Base-by-base conservation (phyloP, 2,113 vertebrate species). In the Colinus virginianus region DNA sequence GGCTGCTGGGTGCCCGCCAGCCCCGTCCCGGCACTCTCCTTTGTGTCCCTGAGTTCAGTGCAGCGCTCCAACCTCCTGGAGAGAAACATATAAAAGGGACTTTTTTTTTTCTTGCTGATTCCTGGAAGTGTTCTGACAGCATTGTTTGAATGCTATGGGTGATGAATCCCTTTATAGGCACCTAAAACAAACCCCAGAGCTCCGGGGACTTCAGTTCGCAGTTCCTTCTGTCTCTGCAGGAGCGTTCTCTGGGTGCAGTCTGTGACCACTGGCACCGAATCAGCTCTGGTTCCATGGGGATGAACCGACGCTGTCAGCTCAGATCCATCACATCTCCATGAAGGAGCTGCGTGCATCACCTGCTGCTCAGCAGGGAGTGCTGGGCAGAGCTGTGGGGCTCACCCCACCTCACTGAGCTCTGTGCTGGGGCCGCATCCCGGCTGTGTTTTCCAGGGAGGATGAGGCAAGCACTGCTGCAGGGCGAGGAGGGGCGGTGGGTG, bases 391-490 rank as follows among this genome's bases (percentile, higher is more conserved):
- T 13, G 11, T 4, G 2, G 14, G 11, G 21, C 26, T 25, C 30
- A 10, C 88, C 17, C 13, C 0, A 48, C 25, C 25, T 51, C 13
- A 8, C 34, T n/a, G 15, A 49, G 40, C 53, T 85, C 76, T 1
- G 6, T 14, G 78, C 42, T 3, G 15, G 11, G 78, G 70, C 34
- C 0, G 32, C 16, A 49, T 95, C 45, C 87, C 45, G 26, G 79
- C 45, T 30, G 69, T 36, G 51, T 49, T 87, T 91, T 96, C 23
- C 89, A 48, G 68, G 67, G 48, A 4, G 3, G 78, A 43, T 97
- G 96, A 97, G 90, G 93, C 97, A 96, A 97, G 96, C 6, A 9
- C 49, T 80, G 95, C 94, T 6, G 26, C 9, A 11, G 90, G 84
- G 88, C 5, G 53, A 46, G 75, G 91, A 7, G 34, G 87, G n/a